These are phyloP conservation scores for Drosophila parabipectinata DNA, from an alignment of 1,140 invertebrate genomes.

Conservation along the genomic window DNA sequence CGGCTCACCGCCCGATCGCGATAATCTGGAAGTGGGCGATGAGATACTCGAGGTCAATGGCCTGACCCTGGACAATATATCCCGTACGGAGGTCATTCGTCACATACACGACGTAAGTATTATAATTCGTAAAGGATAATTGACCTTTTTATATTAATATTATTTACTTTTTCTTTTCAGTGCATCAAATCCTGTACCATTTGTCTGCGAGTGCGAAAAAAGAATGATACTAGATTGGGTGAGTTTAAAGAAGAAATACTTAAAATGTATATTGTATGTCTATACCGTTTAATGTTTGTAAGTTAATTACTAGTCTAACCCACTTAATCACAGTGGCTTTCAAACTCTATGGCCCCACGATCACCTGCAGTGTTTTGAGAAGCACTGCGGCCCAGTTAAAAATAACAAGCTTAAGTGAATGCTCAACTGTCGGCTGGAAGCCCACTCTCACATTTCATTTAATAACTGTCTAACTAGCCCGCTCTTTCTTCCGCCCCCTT, in stretches of 20 bases:
- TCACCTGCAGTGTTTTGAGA: conserved; percentile 21
- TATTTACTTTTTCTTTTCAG: conserved; percentile 85
- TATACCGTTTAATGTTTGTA: not conserved
- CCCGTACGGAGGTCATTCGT: conserved; percentile 94
- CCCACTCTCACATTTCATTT: conserved; percentile 32
- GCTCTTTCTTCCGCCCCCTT: conserved; percentile 1
- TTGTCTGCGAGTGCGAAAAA: conserved; percentile 94
- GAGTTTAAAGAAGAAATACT: conserved; percentile 85
- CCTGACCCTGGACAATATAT: conserved; percentile 93
- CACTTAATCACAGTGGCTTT: not conserved
- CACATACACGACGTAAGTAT: conserved; percentile 95
- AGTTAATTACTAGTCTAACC: not conserved
- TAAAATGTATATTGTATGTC: not conserved
- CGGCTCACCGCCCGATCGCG: conserved; percentile 97
- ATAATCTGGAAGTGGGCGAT: conserved; percentile 96
- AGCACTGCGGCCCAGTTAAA: conserved; percentile 9
- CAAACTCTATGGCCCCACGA: conserved; percentile 3
- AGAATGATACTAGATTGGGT: conserved; percentile 93
- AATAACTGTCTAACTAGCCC: conserved; percentile 27
- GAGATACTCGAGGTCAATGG: conserved; percentile 98
- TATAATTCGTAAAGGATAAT: not conserved
- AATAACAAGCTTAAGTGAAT: conserved; percentile 21
- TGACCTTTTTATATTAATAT: not conserved
- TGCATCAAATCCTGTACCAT: conserved; percentile 97
- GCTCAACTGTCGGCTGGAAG: not conserved